Evolutionary conservation across 2,888 invertebrate genomes (phyloP).

Genomic region (Cylloceria caligata): DNA sequence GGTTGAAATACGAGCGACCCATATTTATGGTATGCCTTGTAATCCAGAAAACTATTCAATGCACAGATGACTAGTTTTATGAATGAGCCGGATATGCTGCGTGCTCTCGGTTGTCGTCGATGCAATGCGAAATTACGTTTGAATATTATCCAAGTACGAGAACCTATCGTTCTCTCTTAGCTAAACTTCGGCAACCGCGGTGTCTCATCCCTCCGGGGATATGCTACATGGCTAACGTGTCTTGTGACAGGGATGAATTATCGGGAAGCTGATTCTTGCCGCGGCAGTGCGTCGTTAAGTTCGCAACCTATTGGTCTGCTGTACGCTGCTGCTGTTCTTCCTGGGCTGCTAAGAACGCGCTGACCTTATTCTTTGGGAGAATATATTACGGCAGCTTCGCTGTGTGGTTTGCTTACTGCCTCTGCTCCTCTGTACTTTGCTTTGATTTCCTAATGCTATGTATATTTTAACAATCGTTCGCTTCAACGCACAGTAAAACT

Average conservation of each 20-base stretch:
- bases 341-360: slow-evolving; percentile 71
- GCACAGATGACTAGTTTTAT: slow-evolving; percentile 28
- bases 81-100: slow-evolving; percentile 44
- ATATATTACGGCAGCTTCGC: slow-evolving; percentile 68
- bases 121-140: slow-evolving; percentile 8
- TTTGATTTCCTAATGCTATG: slow-evolving; percentile 47
- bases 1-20: slow-evolving; percentile 31
- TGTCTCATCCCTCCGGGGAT: slow-evolving; percentile 24
- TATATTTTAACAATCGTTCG: slow-evolving; percentile 71
- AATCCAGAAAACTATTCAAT: slow-evolving; percentile 28
- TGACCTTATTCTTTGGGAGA: slow-evolving; percentile 75
- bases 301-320: slow-evolving; percentile 62
- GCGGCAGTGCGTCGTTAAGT: slow-evolving; percentile 64
- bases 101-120: slow-evolving; percentile 10
- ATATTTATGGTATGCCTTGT: slow-evolving; percentile 33
- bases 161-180: slow-evolving; percentile 41
- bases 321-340: slow-evolving; percentile 38
- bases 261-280: slow-evolving; percentile 63
- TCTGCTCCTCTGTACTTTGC: not conserved
- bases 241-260: slow-evolving; percentile 61
- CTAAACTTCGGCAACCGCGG: slow-evolving; percentile 37
- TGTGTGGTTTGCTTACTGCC: slow-evolving; percentile 34
- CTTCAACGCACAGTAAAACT: slow-evolving; percentile 42
- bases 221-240: slow-evolving; percentile 14
- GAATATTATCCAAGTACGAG: slow-evolving; percentile 46